Evolutionary conservation across 2,113 vertebrate species (phyloP), one percentile per base, ranked within the genome.

Genomic region (Malurus alboscapulatus): DNA sequence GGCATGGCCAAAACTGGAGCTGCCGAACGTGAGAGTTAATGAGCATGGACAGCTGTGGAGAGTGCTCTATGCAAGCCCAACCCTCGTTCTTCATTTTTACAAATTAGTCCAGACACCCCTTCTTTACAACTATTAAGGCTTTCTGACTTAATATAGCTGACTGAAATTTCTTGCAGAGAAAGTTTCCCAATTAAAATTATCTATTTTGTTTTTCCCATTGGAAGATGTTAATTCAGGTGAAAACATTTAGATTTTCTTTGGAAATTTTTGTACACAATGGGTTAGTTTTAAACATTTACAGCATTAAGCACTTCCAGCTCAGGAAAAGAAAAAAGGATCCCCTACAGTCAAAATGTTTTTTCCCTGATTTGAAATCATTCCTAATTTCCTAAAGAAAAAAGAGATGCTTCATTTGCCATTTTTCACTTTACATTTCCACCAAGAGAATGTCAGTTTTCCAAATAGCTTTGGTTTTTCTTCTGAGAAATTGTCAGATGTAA

Each of bases 401-500:
- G 10, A 58, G 29, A 22, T 38, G 30, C 36, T 58, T 85, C 32
- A 30, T 79, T 92, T 72, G 38, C 58, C 55, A 55, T 85, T 85
- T 94, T 95, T 91, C 71, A 82, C 55, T 87, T 91, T 75, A 55
- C 59, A 66, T 85, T 92, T 91, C 57, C 61, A 85, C 62, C 5
- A 7, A 91, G 54, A 87, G 30, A 77, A 80, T 13, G 21, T 91
- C 84, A 82, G 74, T 87, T 94, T 94, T 93, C 84, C 55, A 80
- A 75, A 87, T 82, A 85, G 55, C 84, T 93, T 93, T 85, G 36
- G 5, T 73, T 94, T 91, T 89, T 36, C 55, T 91, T 73, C 77
- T 59, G 78, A 84, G 75, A 84, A 95, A 92, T 87, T 85, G 51
- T 91, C 94, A 93, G 69, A 73, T 10, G 3, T 89, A 92, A 89